Evolutionary conservation across 2,888 invertebrate genomes (phyloP).

Genomic region (Nephrotoma appendiculata): DNA sequence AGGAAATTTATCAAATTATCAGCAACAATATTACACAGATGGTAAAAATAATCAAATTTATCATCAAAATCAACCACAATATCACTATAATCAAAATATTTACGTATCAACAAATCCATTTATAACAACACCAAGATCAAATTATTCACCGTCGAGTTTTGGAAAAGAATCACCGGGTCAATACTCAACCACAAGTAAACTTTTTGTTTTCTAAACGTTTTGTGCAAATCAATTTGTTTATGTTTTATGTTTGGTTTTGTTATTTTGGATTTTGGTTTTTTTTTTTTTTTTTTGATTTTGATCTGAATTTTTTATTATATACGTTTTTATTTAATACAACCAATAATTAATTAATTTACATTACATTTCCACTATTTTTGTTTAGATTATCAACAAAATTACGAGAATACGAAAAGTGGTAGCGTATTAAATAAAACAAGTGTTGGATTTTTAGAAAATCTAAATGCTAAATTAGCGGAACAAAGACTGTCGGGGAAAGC

Average conservation of each 20-base stretch:
- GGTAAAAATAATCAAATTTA: slow-evolving; percentile 33
- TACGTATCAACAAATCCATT: slow-evolving; percentile 33
- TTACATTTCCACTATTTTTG: not conserved
- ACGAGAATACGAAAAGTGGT: slow-evolving; percentile 25
- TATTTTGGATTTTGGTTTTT: not conserved
- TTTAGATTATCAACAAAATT: slow-evolving; percentile 24
- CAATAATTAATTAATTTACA: not conserved
- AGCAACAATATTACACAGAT: slow-evolving; percentile 22
- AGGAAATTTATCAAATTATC: slow-evolving; percentile 15
- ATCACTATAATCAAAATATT: slow-evolving; percentile 25
- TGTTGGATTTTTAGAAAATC: slow-evolving; percentile 60
- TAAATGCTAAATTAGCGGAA: slow-evolving; percentile 63
- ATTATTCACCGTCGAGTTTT: slow-evolving; percentile 23
- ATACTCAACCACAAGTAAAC: slow-evolving; percentile 18
- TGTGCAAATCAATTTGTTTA: slow-evolving; percentile 1
- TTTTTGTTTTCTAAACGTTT: not conserved
- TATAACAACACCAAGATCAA: slow-evolving; percentile 21
- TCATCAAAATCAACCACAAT: slow-evolving; percentile 17
- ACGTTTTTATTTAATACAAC: not conserved
- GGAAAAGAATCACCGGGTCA: slow-evolving; percentile 15
- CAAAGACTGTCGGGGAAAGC: slow-evolving; percentile 46
- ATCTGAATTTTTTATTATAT: not conserved
- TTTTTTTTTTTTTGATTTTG: not conserved
- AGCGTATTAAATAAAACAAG: slow-evolving; percentile 32
- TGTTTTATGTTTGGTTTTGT: slow-evolving; percentile 6